Base-by-base conservation (phyloP, 2,797 vertebrate species). In the Australoheros facetus region DNA sequence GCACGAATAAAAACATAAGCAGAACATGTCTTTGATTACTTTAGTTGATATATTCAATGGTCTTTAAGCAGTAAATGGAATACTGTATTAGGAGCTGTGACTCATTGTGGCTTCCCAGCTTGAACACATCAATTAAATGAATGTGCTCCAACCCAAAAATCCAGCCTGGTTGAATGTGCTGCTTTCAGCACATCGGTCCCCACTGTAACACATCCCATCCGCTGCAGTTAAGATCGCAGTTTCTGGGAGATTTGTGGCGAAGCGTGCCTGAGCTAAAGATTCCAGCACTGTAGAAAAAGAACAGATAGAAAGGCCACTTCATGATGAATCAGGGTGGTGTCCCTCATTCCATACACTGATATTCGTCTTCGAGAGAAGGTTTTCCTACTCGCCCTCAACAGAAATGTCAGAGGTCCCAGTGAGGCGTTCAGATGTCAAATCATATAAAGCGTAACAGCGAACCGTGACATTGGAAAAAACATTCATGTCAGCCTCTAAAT, bases 31-130 rank as follows among this genome's bases (percentile, higher is more conserved):
- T 85, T 81, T 70, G 30, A 82, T 78, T 17, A 57, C 64, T 55
- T 69, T 21, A 57, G 28, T 55, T 71, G 45, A 78, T 77, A 73
- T 74, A 77, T 16, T 54, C 23, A 26, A n/a, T 28, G 32, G 16
- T 28, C 75, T 81, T 57, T 19, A 59, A 78, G 71, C 56, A 39
- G 70, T 28, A 21, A 28, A 59, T 82, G 55, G 69, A 86, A 86
- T 55, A 28, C 21, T 75, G 62, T 21, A 53, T 72, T 37, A 79
- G 37, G 73, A 85, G 76, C 53, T 51, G 54, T 86, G 85, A 92
- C 75, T 91, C 86, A 89, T 59, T 78, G 86, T 28, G 77, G 88
- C 42, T 80, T 90, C 84, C 84, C 66, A 79, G 70, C 73, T 79
- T 80, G 66, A 84, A 84, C 0, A 51, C 83, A 85, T 48, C 70